A percentile compares a stretch with the other conserved stretches of the same genome.
Conservation (phyloP, 2,888 invertebrate genomes). For the Amblyteles armatorius region DNA sequence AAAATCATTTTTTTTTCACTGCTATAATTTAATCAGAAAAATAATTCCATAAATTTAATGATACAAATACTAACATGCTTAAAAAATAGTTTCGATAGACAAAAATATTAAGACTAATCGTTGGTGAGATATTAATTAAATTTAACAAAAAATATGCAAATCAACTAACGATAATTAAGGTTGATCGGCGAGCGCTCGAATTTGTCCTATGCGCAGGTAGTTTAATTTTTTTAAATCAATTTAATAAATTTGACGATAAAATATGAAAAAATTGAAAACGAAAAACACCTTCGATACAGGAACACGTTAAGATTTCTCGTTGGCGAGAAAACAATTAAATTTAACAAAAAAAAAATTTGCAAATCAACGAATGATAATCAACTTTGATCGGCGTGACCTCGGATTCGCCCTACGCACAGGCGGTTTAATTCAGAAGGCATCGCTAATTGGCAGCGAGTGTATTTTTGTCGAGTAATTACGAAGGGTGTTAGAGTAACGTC, state of each 20-base stretch:
- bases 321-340: neutral
- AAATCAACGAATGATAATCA: conserved; percentile 20
- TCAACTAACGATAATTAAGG: conserved; percentile 7
- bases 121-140: neutral
- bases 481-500: conserved; percentile 54
- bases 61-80: neutral
- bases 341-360: neutral
- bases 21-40: neutral
- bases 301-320: neutral
- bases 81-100: neutral
- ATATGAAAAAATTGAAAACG: too few relatives aligned
- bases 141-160: neutral
- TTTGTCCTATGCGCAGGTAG: neutral
- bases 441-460: conserved; percentile 63
- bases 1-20: neutral
- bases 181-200: conserved; percentile 21
- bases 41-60: neutral
- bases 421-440: conserved; percentile 35
- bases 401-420: conserved; percentile 20
- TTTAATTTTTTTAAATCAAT: neutral
- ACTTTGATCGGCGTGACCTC: conserved; percentile 31
- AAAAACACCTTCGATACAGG: neutral
- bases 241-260: neutral
- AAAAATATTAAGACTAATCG: neutral
- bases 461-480: conserved; percentile 63